Conservation (phyloP, 2,888 invertebrate genomes). For the Chrysomela aeneicollis region DNA sequence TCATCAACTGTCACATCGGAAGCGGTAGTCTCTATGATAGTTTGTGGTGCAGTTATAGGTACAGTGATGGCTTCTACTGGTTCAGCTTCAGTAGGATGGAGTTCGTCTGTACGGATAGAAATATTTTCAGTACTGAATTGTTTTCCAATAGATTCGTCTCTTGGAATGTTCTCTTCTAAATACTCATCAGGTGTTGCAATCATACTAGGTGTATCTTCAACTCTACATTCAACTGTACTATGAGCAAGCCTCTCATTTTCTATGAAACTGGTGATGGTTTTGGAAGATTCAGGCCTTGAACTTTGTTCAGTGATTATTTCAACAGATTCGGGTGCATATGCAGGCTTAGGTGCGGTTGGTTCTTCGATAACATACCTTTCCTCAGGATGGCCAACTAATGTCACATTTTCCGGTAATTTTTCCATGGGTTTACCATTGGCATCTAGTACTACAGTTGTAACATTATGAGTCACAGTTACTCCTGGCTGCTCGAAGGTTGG, state of each 20-base stretch:
- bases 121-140: conserved; percentile 35
- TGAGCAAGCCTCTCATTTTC: conserved; percentile 49
- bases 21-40: conserved; percentile 20
- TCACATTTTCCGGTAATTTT: conserved; percentile 34
- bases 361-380: conserved; percentile 58
- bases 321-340: conserved; percentile 46
- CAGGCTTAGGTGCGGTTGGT: conserved; percentile 51
- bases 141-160: conserved; percentile 45
- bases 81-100: conserved; percentile 38
- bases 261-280: conserved; percentile 45
- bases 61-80: conserved; percentile 12
- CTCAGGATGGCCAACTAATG: conserved; percentile 53
- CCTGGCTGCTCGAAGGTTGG: conserved; percentile 47
- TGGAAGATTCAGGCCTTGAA: conserved; percentile 31
- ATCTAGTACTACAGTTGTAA: conserved; percentile 47
- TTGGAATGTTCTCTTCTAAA: conserved; percentile 46
- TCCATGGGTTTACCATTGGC: conserved; percentile 46
- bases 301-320: conserved; percentile 34
- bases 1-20: conserved; percentile 20
- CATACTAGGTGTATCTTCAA: conserved; percentile 54
- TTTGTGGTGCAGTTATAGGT: conserved; percentile 20
- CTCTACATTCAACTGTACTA: conserved; percentile 48
- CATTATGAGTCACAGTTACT: conserved; percentile 42
- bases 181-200: conserved; percentile 45
- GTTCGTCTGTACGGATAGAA: conserved; percentile 41